Percentiles rank a stretch among this genome's conserved stretches.
Conservation (phyloP, 2,113 vertebrate genomes). For the Oncorhynchus gorbuscha region DNA sequence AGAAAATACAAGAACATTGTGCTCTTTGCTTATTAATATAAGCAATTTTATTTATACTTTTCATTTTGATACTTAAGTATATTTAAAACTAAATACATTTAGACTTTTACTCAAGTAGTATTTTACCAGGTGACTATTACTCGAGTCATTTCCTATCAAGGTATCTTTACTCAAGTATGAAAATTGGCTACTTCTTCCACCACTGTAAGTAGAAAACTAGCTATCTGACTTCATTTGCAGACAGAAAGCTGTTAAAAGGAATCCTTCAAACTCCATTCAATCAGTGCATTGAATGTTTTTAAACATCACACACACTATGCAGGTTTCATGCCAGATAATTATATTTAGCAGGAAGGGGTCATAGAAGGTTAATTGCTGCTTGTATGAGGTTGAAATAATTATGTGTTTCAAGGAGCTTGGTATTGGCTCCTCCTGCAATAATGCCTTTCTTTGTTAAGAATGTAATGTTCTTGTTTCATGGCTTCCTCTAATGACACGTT, state of each 20-base stretch:
- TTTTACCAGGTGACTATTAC: no score
- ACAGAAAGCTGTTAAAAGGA: neutral
- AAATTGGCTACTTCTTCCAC: no score
- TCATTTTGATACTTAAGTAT: no score
- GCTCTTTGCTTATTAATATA: no score
- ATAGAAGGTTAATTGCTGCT: constrained; percentile 57
- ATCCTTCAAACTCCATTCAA: constrained; percentile 14
- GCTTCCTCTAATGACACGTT: neutral
- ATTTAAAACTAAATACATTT: no score
- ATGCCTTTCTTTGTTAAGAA: constrained; percentile 10
- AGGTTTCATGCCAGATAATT: constrained; percentile 53
- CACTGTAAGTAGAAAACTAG: neutral
- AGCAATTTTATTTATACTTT: no score
- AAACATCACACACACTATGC: constrained; percentile 45
- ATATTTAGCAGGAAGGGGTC: constrained; percentile 52
- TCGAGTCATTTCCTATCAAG: no score
- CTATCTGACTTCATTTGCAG: neutral
- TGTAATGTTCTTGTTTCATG: constrained; percentile 2
- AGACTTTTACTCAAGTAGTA: no score
- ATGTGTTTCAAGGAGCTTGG: constrained; percentile 39
- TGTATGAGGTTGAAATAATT: constrained; percentile 54
- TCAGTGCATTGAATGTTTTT: constrained; percentile 20
- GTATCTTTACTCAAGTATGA: no score
- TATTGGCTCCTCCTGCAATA: constrained; percentile 24
- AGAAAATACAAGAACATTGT: no score